Evolutionary conservation across 2,888 invertebrate species (phyloP).

Genomic region (Macaria liturata): DNA sequence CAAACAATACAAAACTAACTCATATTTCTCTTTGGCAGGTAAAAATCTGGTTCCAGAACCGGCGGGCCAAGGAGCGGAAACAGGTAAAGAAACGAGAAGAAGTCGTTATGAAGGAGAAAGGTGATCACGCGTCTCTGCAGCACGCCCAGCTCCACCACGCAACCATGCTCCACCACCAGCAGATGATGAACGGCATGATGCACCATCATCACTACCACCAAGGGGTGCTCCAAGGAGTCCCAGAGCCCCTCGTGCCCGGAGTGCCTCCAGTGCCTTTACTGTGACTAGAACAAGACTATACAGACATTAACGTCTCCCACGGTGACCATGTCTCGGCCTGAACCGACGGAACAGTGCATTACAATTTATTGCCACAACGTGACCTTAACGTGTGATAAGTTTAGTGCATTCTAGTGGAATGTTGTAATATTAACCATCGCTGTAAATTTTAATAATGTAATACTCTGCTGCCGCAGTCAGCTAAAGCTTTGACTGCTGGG

Average conservation of each 20-base stretch:
- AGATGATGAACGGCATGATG: constrained; percentile 82
- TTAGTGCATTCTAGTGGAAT: constrained; percentile 54
- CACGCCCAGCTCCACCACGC: constrained; percentile 80
- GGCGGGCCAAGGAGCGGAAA: constrained; percentile 96
- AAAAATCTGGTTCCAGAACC: constrained; percentile 95
- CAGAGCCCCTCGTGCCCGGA: constrained; percentile 74
- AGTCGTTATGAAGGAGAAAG: constrained; percentile 84
- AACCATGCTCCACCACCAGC: constrained; percentile 80
- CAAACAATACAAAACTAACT: no score
- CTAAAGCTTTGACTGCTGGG: constrained; percentile 45
- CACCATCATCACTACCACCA: constrained; percentile 80
- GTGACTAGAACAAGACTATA: constrained; percentile 73
- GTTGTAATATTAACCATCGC: constrained; percentile 22
- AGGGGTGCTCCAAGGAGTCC: constrained; percentile 77
- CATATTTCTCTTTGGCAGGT: constrained; percentile 64
- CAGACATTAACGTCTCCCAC: constrained; percentile 49
- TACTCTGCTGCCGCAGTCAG: constrained; percentile 49
- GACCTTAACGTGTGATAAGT: constrained; percentile 61
- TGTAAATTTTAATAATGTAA: constrained; percentile 37
- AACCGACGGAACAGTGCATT: constrained; percentile 34
- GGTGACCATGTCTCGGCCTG: constrained; percentile 34
- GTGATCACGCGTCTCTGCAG: constrained; percentile 76
- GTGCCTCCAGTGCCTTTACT: constrained; percentile 77
- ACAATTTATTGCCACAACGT: constrained; percentile 42
- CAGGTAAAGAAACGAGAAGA: constrained; percentile 93